phyloP scores from a whole-genome alignment of 2,113 vertebrate genomes.

The Thomomys bottae region DNA sequence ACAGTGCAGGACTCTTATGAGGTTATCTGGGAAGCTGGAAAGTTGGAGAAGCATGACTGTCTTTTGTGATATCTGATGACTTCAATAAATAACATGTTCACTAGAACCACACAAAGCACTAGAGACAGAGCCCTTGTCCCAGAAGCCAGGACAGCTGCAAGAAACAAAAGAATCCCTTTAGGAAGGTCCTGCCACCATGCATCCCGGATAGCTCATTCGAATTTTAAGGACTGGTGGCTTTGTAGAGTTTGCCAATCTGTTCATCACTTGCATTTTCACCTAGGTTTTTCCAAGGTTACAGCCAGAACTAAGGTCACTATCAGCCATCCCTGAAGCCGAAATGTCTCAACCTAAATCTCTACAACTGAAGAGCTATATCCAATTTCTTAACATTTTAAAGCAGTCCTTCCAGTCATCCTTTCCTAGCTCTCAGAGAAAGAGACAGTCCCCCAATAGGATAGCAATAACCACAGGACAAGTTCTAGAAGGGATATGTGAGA shows the following conservation, averaged over 20 bases:
- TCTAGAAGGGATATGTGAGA: neutral
- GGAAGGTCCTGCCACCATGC: conserved; percentile 13
- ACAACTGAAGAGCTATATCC: neutral
- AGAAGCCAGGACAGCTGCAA: neutral
- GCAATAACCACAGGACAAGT: neutral
- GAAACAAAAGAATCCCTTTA: neutral
- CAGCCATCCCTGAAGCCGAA: neutral
- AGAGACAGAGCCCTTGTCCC: neutral
- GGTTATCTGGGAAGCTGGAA: neutral
- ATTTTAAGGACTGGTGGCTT: neutral
- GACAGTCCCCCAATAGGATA: neutral
- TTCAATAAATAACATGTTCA: neutral
- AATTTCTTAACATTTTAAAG: neutral
- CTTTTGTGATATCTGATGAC: neutral
- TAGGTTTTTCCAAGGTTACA: neutral
- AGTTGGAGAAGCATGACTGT: neutral
- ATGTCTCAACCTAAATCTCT: neutral
- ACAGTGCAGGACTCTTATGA: neutral
- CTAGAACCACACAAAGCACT: neutral
- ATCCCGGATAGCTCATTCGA: conserved; percentile 66
- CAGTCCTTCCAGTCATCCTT: neutral
- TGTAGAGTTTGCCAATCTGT: neutral
- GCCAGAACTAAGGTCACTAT: neutral
- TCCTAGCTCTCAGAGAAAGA: neutral
- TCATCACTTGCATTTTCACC: neutral